phyloP scores from a whole-genome alignment of 2,113 vertebrate species.

The Mixornis gularis region DNA sequence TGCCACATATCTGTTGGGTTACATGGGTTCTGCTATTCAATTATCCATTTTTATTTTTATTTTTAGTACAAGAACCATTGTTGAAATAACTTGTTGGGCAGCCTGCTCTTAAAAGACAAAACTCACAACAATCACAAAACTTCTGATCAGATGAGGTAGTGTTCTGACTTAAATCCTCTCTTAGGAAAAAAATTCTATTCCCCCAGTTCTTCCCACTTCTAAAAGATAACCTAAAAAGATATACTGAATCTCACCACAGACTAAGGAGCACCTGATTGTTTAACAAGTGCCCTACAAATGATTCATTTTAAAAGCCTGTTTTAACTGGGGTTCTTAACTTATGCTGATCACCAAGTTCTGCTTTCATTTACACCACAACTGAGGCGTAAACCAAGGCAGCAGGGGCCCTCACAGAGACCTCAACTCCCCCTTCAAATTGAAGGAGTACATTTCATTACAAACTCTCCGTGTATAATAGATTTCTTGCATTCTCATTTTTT shows the following conservation, averaged over 20 bases:
- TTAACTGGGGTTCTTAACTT: not conserved
- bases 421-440: not conserved
- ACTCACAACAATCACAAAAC: not conserved
- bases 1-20: constrained; percentile 43
- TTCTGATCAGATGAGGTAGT: not conserved
- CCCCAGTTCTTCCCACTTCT: not conserved
- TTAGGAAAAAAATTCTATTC: not conserved
- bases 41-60: constrained; percentile 23
- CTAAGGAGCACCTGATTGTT: not conserved
- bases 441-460: not conserved
- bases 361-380: constrained; percentile 24
- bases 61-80: not conserved
- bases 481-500: not conserved
- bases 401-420: not conserved
- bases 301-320: not conserved
- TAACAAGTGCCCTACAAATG: not conserved
- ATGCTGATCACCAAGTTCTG: not conserved
- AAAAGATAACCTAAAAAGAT: not conserved
- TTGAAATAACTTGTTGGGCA: not conserved
- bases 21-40: not conserved
- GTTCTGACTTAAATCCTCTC: not conserved
- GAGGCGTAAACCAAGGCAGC: not conserved
- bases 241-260: not conserved
- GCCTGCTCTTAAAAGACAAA: not conserved
- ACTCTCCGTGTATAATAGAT: not conserved